Percentiles rank a stretch among this genome's conserved stretches.
phyloP scores from a whole-genome alignment of 2,113 vertebrate genomes.

The Carettochelys insculpta region DNA sequence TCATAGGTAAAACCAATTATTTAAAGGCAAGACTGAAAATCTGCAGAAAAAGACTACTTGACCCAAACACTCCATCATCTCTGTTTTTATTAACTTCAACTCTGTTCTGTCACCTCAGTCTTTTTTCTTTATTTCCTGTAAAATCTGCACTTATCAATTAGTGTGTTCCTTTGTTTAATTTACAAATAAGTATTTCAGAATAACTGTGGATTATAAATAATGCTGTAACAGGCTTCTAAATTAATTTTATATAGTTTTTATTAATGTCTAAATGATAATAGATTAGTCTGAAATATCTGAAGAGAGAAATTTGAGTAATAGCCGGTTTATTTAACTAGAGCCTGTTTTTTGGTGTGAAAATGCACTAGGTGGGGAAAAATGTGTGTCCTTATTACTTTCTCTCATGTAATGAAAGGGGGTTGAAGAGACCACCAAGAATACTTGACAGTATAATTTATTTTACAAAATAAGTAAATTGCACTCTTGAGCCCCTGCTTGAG shows the following conservation, averaged over 20 bases:
- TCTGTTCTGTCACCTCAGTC: background rate
- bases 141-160: background rate
- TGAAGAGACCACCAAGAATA: background rate
- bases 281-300: background rate
- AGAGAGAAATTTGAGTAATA: background rate
- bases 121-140: background rate
- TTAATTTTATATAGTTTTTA: background rate
- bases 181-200: background rate
- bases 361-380: background rate
- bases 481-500: background rate
- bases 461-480: background rate
- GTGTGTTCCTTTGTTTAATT: background rate
- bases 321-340: background rate
- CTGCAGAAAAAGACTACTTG: background rate
- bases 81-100: background rate
- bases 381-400: background rate
- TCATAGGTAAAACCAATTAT: constrained; percentile 84
- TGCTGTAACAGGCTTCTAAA: background rate
- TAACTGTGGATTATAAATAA: background rate
- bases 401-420: background rate
- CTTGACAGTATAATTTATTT: background rate
- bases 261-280: background rate
- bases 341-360: background rate
- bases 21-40: background rate
- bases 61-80: background rate